Evolutionary conservation across 64 coral and sea anemone species (phyloP).

Genomic region (Platygyra sinensis): DNA sequence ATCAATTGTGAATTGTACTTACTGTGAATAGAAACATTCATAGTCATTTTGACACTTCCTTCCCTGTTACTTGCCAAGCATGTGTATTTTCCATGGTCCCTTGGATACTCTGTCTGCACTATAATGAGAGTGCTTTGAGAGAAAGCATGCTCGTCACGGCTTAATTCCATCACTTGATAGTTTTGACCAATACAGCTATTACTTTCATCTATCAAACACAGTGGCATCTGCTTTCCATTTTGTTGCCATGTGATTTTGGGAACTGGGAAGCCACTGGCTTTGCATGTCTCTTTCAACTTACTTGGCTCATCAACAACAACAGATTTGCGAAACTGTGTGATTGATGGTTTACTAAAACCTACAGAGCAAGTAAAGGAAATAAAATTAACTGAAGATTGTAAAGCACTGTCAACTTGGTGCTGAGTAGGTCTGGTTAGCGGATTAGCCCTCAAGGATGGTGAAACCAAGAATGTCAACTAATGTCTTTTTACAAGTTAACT

Average conservation of each 20-base stretch:
- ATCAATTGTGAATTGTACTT: background rate
- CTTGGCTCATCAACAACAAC: background rate
- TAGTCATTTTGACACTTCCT: background rate
- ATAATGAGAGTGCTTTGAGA: background rate
- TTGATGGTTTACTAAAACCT: no score
- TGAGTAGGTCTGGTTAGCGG: no score
- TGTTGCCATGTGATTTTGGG: slow-evolving; percentile 22
- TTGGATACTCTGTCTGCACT: background rate
- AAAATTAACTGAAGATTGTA: no score
- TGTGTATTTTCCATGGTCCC: slow-evolving; percentile 21
- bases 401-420: no score
- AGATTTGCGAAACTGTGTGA: no score
- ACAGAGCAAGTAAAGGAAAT: no score
- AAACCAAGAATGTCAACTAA: no score
- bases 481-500: no score
- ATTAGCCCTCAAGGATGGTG: no score
- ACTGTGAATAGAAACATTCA: slow-evolving; percentile 32
- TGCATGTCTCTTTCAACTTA: background rate
- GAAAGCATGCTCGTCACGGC: background rate
- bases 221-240: slow-evolving; percentile 12
- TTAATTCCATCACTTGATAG: background rate
- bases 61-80: slow-evolving; percentile 12
- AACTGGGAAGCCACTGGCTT: slow-evolving; percentile 1
- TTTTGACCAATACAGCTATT: background rate
- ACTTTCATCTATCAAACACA: background rate